A percentile compares a stretch with the other conserved stretches of the same genome.
Evolutionary conservation across 2,113 vertebrate species (phyloP).

Genomic region (Ondatra zibethicus): DNA sequence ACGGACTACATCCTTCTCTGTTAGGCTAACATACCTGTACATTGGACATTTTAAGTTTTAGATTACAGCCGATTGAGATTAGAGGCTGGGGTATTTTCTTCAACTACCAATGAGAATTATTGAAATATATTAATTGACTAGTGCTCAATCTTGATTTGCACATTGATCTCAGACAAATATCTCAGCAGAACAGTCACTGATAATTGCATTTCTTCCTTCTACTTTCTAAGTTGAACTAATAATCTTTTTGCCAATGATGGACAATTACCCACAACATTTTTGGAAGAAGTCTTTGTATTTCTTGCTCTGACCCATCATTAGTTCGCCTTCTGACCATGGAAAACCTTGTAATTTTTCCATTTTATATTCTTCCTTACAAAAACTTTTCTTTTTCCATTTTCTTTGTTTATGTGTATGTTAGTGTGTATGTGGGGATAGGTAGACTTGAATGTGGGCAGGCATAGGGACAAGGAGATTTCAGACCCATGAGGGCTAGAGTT

Average conservation of each 20-base stretch:
- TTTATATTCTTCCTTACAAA: background rate
- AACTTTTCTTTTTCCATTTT: background rate
- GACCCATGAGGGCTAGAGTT: background rate
- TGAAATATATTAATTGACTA: background rate
- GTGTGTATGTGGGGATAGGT: background rate
- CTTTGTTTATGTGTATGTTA: background rate
- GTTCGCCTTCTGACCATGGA: background rate
- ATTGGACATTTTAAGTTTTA: background rate
- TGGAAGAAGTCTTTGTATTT: background rate
- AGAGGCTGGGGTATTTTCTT: background rate
- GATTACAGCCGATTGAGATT: background rate
- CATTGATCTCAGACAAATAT: background rate
- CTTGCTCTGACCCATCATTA: background rate
- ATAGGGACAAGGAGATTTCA: background rate
- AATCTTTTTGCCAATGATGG: background rate
- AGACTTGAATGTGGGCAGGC: background rate
- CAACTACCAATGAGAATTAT: background rate
- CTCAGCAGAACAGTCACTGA: background rate
- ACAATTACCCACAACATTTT: background rate
- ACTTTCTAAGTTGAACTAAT: background rate
- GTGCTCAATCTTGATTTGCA: background rate
- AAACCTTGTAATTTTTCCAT: background rate
- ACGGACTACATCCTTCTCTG: background rate
- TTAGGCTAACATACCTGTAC: background rate
- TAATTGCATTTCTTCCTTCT: background rate